These are phyloP conservation scores for Heliconius congener DNA, from an alignment of 1,140 invertebrate genomes.

Conservation along the genomic window DNA sequence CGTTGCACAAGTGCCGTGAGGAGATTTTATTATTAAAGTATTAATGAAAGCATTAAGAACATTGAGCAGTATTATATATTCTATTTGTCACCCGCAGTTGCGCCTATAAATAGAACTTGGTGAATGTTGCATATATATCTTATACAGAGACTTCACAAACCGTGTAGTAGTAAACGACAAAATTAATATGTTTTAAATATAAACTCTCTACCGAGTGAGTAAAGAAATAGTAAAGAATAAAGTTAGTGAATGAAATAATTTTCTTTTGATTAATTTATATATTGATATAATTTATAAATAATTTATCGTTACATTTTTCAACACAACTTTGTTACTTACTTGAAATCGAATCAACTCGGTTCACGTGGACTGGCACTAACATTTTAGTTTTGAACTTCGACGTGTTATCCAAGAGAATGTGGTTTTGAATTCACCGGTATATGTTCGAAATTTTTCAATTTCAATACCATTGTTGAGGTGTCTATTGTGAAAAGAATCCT, in stretches of 20 bases:
- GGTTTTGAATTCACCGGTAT: background rate
- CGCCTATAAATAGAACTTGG: too few species aligned
- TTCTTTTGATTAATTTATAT: background rate
- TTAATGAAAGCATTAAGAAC: background rate
- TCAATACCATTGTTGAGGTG: background rate
- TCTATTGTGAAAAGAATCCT: slow-evolving; percentile 1
- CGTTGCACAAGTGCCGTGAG: background rate
- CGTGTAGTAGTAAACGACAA: too few species aligned
- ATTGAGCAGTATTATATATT: background rate
- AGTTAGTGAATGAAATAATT: too few species aligned
- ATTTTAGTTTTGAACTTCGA: background rate
- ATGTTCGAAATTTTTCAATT: slow-evolving; percentile 1
- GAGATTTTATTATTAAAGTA: background rate
- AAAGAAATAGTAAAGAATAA: too few species aligned
- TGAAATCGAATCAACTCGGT: background rate
- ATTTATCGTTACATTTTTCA: too few species aligned
- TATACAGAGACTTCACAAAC: too few species aligned
- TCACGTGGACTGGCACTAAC: background rate
- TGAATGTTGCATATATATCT: too few species aligned
- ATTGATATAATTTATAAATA: too few species aligned
- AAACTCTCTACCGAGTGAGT: too few species aligned
- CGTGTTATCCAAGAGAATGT: background rate
- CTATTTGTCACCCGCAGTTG: too few species aligned
- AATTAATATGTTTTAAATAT: too few species aligned
- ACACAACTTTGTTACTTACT: background rate